These are phyloP conservation scores for Myrmecophaga tridactyla DNA, from an alignment of 2,113 vertebrate genomes.

Conservation along the genomic window DNA sequence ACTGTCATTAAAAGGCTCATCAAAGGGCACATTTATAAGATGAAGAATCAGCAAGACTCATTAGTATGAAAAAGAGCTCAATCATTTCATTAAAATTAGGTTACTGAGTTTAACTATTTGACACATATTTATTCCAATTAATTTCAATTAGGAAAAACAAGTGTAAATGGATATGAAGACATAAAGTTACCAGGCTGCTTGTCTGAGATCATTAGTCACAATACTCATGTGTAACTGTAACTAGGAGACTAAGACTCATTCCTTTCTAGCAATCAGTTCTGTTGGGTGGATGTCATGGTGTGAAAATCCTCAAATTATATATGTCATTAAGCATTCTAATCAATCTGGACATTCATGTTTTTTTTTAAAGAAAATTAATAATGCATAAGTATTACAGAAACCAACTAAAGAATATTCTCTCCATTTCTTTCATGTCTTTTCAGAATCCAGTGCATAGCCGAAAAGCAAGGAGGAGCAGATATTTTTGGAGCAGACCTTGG, in stretches of 20 bases:
- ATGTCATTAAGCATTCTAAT: slow-evolving; percentile 61
- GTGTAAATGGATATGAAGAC: slow-evolving; percentile 51
- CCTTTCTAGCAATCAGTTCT: slow-evolving; percentile 10
- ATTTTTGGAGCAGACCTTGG: accelerated
- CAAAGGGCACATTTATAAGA: background rate
- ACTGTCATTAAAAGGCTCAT: background rate
- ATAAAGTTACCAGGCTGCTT: background rate
- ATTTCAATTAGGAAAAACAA: slow-evolving; percentile 67
- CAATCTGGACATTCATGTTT: slow-evolving; percentile 48
- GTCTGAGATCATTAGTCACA: slow-evolving; percentile 40
- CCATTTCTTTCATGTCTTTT: background rate
- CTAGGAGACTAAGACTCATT: background rate
- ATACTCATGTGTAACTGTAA: slow-evolving; percentile 53
- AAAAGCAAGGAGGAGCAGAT: accelerated
- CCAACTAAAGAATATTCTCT: too few relatives aligned
- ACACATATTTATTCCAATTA: slow-evolving; percentile 70
- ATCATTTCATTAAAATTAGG: slow-evolving; percentile 55
- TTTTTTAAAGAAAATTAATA: slow-evolving; percentile 64
- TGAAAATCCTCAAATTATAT: slow-evolving; percentile 50
- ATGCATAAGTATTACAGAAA: slow-evolving; percentile 42
- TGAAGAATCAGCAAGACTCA: background rate
- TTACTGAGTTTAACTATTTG: slow-evolving; percentile 58
- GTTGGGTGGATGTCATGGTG: slow-evolving; percentile 11
- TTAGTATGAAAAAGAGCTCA: slow-evolving; percentile 18
- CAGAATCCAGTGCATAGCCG: accelerated